Base-by-base conservation (phyloP, 2,888 invertebrate genomes). In the Hirtodrosophila alboralis region DNA sequence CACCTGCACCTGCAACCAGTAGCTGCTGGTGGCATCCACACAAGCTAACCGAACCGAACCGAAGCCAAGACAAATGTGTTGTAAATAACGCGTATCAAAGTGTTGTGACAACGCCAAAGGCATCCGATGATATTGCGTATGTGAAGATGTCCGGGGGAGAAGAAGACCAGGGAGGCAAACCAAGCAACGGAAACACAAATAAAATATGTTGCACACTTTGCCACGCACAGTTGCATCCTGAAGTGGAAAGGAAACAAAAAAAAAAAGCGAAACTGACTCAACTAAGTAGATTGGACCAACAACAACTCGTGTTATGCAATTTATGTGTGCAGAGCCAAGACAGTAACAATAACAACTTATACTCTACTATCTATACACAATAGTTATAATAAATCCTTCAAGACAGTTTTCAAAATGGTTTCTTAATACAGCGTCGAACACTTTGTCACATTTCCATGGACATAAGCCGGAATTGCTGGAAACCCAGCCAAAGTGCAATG, bases 1-100 rank as follows among this genome's bases (percentile, higher is more conserved):
- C 52, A 57, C 51, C 58, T 70, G 63, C n/a, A 40, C 21, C 44
- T n/a, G n/a, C n/a, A n/a, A 3, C 16, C 26, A 5, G 14, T 5
- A 4, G 44, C 12, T 12, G 10, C 45, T 36, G 18, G 58, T 33
- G 30, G 49, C 45, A 52, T 34, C 33, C 48, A 18, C 10, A 23
- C 10, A 16, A 37, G 43, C 57, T 37, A 41, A 65, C 44, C 59
- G 53, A 41, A 62, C 47, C 59, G 56, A 72, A 52, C 48, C 76
- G 71, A 81, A 71, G 78, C 75, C 62, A 71, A 81, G 84, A 77
- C 81, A 77, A 78, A 84, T 84, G 81, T 81, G 54, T 71, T 74
- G 71, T 75, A 84, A 70, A 78, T 77, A 84, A 80, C 70, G 73
- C 80, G 76, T 64, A 65, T 69, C 73, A 66, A 72, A 66, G 84